These are phyloP conservation scores for Donacobius atricapilla DNA, from an alignment of 2,113 vertebrate species.

Conservation along the genomic window DNA sequence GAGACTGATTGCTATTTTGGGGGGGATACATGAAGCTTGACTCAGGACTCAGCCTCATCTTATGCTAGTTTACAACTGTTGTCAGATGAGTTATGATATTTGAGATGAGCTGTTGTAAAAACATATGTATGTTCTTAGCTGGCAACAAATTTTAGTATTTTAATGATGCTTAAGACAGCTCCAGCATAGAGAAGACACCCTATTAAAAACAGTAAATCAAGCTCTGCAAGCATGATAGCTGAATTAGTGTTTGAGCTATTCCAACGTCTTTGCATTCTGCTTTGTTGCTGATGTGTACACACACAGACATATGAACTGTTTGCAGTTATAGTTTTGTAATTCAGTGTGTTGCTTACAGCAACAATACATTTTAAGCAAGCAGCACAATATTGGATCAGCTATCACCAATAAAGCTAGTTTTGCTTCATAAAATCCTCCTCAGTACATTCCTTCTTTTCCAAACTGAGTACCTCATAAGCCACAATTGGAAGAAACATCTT, in stretches of 20 bases:
- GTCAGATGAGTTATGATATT: not conserved
- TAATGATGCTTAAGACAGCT: constrained; percentile 40
- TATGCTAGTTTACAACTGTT: not conserved
- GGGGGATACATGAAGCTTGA: not conserved
- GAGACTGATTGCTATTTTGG: not conserved
- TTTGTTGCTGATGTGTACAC: constrained; percentile 2
- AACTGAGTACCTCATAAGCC: constrained; percentile 42
- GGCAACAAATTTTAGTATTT: constrained; percentile 41
- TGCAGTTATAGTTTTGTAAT: constrained; percentile 68
- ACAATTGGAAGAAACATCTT: not conserved
- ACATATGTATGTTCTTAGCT: constrained; percentile 8
- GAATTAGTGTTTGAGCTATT: constrained; percentile 64
- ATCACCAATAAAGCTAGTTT: constrained; percentile 42
- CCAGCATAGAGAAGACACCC: constrained; percentile 2
- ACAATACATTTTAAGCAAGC: constrained; percentile 54
- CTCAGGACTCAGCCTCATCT: not conserved
- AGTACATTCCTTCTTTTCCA: not conserved
- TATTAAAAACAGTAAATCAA: constrained; percentile 80
- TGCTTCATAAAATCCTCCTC: constrained; percentile 50
- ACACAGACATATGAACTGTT: not conserved
- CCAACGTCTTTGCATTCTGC: constrained; percentile 44
- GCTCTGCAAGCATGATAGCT: constrained; percentile 41
- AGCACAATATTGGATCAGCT: constrained; percentile 29
- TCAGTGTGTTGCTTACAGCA: constrained; percentile 54
- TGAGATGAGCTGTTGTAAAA: constrained; percentile 10